Evolutionary conservation across 2,113 vertebrate genomes (phyloP).

Genomic region (Cavia porcellus): DNA sequence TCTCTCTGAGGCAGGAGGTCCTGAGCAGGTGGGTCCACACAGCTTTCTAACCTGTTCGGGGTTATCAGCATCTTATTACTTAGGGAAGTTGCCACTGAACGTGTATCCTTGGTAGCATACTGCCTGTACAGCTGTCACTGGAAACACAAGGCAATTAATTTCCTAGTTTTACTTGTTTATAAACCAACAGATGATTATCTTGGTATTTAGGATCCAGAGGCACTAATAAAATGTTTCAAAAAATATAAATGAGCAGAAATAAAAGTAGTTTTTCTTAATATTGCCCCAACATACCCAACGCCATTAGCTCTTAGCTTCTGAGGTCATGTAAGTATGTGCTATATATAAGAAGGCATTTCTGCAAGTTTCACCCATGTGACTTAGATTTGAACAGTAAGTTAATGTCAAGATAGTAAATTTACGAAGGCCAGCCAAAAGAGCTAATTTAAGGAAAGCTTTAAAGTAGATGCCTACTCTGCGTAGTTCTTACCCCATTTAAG

Average conservation of each 20-base stretch:
- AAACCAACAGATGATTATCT: neutral
- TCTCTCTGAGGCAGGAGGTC: too few relatives aligned
- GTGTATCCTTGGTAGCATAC: neutral
- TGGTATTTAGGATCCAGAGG: neutral
- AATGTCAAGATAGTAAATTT: neutral
- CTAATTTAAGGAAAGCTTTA: neutral
- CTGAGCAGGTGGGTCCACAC: too few relatives aligned
- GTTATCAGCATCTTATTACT: neutral
- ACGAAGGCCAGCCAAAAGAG: neutral
- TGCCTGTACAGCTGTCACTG: neutral
- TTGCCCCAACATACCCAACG: neutral
- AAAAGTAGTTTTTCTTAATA: neutral
- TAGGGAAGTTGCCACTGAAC: neutral
- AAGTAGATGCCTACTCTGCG: neutral
- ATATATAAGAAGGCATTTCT: neutral
- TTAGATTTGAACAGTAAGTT: neutral
- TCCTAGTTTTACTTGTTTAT: slow-evolving; percentile 16
- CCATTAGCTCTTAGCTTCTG: neutral
- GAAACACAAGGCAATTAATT: neutral
- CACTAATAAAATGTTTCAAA: neutral
- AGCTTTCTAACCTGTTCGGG: neutral
- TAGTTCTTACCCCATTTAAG: slow-evolving; percentile 95
- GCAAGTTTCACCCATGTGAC: neutral
- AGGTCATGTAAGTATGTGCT: neutral
- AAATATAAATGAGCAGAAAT: neutral